Conservation (phyloP, 2,888 invertebrate species). For the Tenodera sinensis region DNA sequence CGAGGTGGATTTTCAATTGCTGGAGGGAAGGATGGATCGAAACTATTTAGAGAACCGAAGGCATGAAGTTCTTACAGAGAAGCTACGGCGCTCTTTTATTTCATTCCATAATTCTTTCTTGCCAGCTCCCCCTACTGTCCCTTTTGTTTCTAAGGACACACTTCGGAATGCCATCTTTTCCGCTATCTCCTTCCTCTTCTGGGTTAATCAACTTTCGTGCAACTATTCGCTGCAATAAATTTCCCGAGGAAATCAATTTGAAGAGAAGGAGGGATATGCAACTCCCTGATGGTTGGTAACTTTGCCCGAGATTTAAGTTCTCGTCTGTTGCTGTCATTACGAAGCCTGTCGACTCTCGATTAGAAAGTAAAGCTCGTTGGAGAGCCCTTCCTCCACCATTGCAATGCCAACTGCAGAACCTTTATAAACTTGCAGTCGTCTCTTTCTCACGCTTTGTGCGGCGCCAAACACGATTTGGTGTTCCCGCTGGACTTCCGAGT, state of each 20-base stretch:
- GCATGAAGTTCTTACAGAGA: not conserved
- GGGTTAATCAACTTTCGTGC: not conserved
- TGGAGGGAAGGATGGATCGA: not conserved
- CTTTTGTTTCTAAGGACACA: not conserved
- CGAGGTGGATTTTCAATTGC: not conserved
- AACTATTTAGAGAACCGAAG: not conserved
- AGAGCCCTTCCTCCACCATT: not conserved
- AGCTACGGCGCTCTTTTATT: not conserved
- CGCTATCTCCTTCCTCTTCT: not conserved
- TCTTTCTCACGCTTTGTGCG: not conserved
- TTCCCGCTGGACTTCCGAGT: no score
- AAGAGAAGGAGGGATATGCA: not conserved
- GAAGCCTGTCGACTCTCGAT: not conserved
- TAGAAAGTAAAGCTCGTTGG: not conserved
- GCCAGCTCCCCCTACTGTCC: not conserved
- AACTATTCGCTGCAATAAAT: not conserved
- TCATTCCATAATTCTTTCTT: not conserved
- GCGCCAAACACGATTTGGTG: no score
- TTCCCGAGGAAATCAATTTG: conserved; percentile 13
- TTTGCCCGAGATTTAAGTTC: not conserved
- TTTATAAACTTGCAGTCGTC: not conserved
- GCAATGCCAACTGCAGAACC: not conserved
- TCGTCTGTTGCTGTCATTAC: not conserved
- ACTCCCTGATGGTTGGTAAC: not conserved
- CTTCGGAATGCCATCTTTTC: not conserved